phyloP scores from a whole-genome alignment of 2,113 vertebrate genomes.

The Saccopteryx bilineata region DNA sequence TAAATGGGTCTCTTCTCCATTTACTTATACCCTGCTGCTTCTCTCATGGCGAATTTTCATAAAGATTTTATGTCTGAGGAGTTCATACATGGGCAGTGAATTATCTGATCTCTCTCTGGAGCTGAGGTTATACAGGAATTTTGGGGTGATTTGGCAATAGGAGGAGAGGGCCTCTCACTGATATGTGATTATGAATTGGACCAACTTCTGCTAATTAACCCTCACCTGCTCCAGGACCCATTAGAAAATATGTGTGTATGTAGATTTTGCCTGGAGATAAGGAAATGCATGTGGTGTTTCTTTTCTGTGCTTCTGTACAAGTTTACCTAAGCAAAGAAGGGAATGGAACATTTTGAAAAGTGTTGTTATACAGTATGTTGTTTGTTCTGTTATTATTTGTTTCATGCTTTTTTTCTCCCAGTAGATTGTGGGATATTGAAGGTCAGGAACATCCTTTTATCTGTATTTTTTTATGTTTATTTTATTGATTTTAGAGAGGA shows the following conservation, averaged over 20 bases:
- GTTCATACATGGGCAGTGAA: neutral
- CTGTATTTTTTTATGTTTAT: too few relatives aligned
- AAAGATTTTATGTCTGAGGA: neutral
- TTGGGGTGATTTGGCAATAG: neutral
- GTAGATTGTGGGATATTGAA: neutral
- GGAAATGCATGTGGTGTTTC: neutral
- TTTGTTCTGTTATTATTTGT: neutral
- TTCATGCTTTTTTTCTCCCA: neutral
- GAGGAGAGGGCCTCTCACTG: neutral
- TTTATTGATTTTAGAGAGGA: too few relatives aligned
- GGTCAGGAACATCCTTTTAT: neutral
- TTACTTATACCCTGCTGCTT: neutral
- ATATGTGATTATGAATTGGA: neutral
- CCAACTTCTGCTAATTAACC: neutral
- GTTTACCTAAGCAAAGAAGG: neutral
- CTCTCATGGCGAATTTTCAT: neutral
- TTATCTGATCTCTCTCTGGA: neutral
- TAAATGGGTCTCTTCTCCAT: neutral
- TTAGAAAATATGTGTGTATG: neutral
- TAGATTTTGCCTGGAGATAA: neutral
- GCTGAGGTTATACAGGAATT: neutral
- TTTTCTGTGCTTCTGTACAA: neutral
- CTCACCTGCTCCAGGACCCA: neutral
- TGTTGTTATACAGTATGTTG: neutral
- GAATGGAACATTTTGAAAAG: neutral